These are phyloP conservation scores for Melanogrammus aeglefinus DNA, from an alignment of 2,797 vertebrate genomes.

Conservation along the genomic window DNA sequence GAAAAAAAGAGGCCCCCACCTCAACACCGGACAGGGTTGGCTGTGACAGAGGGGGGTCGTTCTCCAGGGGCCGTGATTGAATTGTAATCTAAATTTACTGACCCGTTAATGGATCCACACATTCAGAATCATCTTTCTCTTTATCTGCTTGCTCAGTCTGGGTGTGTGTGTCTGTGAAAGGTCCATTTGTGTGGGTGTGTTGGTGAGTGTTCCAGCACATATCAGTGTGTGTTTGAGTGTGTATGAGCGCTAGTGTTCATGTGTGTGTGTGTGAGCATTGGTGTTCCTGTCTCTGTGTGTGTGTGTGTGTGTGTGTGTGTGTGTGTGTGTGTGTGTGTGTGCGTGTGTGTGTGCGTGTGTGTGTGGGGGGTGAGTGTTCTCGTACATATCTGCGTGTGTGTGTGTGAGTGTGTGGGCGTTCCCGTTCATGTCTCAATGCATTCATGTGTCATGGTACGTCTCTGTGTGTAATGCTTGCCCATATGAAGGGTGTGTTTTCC, in stretches of 20 bases:
- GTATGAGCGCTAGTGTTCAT: background rate
- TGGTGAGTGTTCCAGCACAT: background rate
- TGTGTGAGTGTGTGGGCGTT: background rate
- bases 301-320: background rate
- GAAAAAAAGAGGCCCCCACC: slow-evolving; percentile 69
- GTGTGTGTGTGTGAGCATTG: background rate
- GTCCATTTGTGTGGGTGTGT: too few relatives aligned
- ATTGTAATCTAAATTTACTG: slow-evolving; percentile 53
- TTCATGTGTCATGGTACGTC: background rate
- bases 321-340: background rate
- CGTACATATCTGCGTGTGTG: background rate
- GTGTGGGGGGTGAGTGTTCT: background rate
- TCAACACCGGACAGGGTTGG: slow-evolving; percentile 63
- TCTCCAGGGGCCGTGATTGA: slow-evolving; percentile 20
- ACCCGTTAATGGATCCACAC: slow-evolving; percentile 46
- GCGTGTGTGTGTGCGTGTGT: background rate
- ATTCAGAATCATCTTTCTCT: slow-evolving; percentile 18
- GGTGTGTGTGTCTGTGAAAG: background rate
- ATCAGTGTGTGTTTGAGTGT: background rate
- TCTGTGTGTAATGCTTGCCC: slow-evolving; percentile 7
- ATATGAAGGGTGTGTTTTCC: slow-evolving; percentile 27
- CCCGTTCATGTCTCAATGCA: background rate
- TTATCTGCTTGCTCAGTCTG: slow-evolving; percentile 4
- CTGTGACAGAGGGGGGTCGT: background rate
- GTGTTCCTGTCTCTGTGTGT: too few relatives aligned